A percentile compares a stretch with the other conserved stretches of the same genome.
These are phyloP conservation scores for Meta bourneti DNA, from an alignment of 2,888 invertebrate species.

Conservation along the genomic window DNA sequence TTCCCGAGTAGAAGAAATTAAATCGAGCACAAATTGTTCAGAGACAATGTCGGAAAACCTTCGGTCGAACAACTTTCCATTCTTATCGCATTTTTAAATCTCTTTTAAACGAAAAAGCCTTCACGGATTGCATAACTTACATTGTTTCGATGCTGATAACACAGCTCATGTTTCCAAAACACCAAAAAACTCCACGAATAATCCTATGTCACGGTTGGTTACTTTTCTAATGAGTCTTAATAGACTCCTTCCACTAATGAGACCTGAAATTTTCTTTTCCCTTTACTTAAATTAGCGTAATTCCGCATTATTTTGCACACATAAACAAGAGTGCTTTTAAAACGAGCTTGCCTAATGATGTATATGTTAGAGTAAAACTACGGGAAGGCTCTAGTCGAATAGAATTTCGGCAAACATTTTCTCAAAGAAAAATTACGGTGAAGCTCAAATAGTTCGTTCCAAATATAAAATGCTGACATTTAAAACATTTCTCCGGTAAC, in stretches of 20 bases:
- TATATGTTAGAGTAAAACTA: neutral
- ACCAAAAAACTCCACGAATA: neutral
- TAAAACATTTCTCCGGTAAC: too few species aligned
- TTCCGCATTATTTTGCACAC: neutral
- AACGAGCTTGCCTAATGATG: neutral
- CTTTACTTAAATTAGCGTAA: neutral
- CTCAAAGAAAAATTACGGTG: neutral
- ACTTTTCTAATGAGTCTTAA: slow-evolving; percentile 1
- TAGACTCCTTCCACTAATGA: neutral
- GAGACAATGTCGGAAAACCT: neutral
- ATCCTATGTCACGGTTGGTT: neutral
- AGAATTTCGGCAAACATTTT: neutral
- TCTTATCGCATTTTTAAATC: neutral
- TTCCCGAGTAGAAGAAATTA: neutral
- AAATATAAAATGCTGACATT: too few species aligned
- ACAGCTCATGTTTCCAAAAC: neutral
- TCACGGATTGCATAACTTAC: neutral
- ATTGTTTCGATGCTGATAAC: neutral
- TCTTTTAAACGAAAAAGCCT: neutral
- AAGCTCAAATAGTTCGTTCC: too few species aligned
- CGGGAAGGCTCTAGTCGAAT: neutral
- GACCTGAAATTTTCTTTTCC: neutral
- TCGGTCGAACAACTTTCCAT: neutral
- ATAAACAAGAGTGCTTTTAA: neutral
- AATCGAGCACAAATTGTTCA: neutral